Base-by-base conservation (phyloP, 2,113 vertebrate genomes). In the Hiodon alosoides region DNA sequence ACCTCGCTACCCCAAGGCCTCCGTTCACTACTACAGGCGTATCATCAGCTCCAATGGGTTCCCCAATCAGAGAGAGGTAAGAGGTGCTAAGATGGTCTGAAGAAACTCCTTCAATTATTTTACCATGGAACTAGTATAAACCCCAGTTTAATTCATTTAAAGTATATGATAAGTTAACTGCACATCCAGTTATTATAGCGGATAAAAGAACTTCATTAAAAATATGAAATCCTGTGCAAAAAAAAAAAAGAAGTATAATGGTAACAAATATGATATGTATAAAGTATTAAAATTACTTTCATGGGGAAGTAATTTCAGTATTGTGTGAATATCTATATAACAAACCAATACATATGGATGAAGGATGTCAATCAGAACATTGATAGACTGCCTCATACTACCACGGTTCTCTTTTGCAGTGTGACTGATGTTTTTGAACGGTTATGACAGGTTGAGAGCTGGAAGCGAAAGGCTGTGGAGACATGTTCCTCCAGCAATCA, bases 1-100 rank as follows among this genome's bases (percentile, higher is more conserved):
- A 77, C 91, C 93, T 0, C 92, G 93, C 31, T 94, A 96, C 72
- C 94, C 96, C 72, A 98, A 98, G 86, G 95, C 95, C 60, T 98
- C 95, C 0, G 94, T 87, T 77, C 89, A 93, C 50, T 98, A 92
- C 77, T 96, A 97, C 71, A 95, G 91, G 82, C 91, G 86, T 66
- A 86, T 98, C 64, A 94, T 96, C 83, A 85, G 80, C 67, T 92
- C 90, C 76, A 97, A 95, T 31, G 95, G 96, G 80, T 96, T 98
- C 82, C 95, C 94, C 66, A 95, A 88, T 79, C 83, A 88, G 78
- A 90, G 87, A 92, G 93, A 98, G 93, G 95, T 95, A 80, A 86
- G 79, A 69, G 8, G 62, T 3, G 0, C 11, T 10, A 14, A 50
- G 16, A n/a, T 31, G 46, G 57, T 50, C 3, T 9, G 11, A 14